A percentile compares a stretch with the other conserved stretches of the same genome.
phyloP scores from a whole-genome alignment of 2,113 vertebrate species.

The Burhinus bistriatus region DNA sequence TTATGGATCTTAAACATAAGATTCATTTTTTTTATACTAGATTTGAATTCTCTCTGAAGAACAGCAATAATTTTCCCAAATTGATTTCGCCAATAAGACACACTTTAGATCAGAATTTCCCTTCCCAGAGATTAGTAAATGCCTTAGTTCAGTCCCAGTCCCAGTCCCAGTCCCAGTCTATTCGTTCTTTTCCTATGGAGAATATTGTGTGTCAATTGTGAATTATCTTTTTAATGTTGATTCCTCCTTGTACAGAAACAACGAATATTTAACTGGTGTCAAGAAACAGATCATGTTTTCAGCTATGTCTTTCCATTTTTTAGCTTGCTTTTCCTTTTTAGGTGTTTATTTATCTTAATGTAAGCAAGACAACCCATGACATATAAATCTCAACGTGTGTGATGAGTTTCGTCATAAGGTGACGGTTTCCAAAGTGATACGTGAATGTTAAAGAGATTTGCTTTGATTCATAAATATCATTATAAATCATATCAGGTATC shows the following conservation, averaged over 20 bases:
- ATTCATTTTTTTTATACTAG: too few relatives aligned
- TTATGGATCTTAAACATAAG: too few relatives aligned
- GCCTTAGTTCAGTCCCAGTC: too few relatives aligned
- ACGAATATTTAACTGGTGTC: not conserved
- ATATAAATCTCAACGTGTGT: not conserved
- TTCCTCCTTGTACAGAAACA: not conserved
- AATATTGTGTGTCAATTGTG: too few relatives aligned
- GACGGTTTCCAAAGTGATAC: not conserved
- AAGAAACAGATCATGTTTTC: not conserved
- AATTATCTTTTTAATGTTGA: not conserved
- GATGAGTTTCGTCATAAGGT: not conserved
- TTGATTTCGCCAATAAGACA: too few relatives aligned
- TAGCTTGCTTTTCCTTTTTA: not conserved
- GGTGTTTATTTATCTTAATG: not conserved
- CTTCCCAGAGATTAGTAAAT: too few relatives aligned
- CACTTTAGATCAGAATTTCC: too few relatives aligned
- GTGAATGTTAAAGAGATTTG: not conserved
- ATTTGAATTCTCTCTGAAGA: too few relatives aligned
- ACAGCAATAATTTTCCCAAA: too few relatives aligned
- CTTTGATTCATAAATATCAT: not conserved
- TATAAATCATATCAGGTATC: not conserved
- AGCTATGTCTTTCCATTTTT: not conserved
- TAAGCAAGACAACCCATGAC: not conserved
- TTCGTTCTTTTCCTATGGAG: not conserved
- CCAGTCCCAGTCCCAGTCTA: too few relatives aligned